Evolutionary conservation across 2,888 invertebrate species (phyloP).

Genomic region (Drosophila recens): DNA sequence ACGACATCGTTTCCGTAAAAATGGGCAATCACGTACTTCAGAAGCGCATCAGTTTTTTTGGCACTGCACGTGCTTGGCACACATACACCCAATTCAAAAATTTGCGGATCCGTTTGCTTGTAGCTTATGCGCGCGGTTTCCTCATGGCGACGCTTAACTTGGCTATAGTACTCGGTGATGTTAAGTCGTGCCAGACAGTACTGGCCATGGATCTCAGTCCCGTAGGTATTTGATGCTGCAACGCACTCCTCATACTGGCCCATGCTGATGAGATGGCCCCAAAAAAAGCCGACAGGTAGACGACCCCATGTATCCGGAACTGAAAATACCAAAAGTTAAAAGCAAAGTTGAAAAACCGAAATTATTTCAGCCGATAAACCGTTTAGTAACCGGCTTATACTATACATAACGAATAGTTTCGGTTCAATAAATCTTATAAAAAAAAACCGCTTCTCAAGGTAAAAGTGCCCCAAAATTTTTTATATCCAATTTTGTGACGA

Average conservation of each 20-base stretch:
- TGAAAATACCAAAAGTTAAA: constrained; percentile 49
- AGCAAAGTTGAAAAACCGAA: too few species aligned
- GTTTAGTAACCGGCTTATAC: too few species aligned
- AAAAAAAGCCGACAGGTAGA: constrained; percentile 84
- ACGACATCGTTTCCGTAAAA: constrained; percentile 49
- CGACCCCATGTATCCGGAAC: constrained; percentile 86
- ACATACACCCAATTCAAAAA: constrained; percentile 83
- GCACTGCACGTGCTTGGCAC: constrained; percentile 83
- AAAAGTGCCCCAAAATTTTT: too few species aligned
- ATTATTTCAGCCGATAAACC: too few species aligned
- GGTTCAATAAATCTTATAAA: too few species aligned
- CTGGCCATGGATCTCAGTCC: constrained; percentile 82
- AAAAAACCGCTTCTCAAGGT: too few species aligned
- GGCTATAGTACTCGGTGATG: constrained; percentile 65
- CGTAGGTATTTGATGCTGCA: constrained; percentile 69
- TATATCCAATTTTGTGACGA: too few species aligned
- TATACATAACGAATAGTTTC: too few species aligned
- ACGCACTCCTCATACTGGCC: constrained; percentile 86
- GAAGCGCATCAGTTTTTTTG: constrained; percentile 61
- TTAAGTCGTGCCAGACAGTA: constrained; percentile 84
- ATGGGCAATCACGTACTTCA: constrained; percentile 65
- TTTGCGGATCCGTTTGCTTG: constrained; percentile 72
- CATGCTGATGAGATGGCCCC: constrained; percentile 84
- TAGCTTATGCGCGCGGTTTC: constrained; percentile 72
- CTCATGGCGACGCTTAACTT: constrained; percentile 66